Percentiles rank a stretch among this genome's conserved stretches.
Evolutionary conservation across 2,797 vertebrate genomes (phyloP).

Genomic region (Tokudaia muenninki): DNA sequence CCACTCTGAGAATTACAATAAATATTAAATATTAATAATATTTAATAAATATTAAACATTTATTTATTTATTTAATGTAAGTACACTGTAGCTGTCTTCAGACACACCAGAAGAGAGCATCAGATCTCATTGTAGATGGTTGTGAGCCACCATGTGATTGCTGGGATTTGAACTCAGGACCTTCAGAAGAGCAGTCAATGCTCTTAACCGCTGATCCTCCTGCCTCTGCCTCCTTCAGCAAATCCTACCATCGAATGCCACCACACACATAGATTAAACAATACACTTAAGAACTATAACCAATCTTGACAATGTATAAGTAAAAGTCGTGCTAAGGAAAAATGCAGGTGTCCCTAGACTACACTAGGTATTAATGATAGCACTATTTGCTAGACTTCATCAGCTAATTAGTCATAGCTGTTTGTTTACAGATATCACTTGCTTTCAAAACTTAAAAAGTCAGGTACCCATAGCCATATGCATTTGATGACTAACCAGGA

Average conservation of each 20-base stretch:
- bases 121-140: no score
- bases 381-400: not conserved
- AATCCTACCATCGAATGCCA: no score
- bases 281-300: not conserved
- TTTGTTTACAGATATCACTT: not conserved
- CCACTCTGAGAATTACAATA: not conserved
- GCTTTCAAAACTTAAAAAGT: not conserved
- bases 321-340: slow-evolving; percentile 10
- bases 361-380: not conserved
- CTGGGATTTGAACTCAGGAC: no score
- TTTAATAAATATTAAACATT: no score
- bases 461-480: not conserved
- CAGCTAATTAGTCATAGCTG: not conserved
- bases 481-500: not conserved
- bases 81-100: no score
- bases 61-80: no score
- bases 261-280: not conserved
- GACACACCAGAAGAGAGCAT: no score
- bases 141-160: no score
- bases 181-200: no score
- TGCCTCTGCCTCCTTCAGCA: no score
- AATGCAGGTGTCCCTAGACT: not conserved
- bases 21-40: no score
- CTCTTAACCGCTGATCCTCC: no score
- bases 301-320: not conserved